Base-by-base conservation (phyloP, 2,888 invertebrate genomes). In the Acanthoscelides obtectus region DNA sequence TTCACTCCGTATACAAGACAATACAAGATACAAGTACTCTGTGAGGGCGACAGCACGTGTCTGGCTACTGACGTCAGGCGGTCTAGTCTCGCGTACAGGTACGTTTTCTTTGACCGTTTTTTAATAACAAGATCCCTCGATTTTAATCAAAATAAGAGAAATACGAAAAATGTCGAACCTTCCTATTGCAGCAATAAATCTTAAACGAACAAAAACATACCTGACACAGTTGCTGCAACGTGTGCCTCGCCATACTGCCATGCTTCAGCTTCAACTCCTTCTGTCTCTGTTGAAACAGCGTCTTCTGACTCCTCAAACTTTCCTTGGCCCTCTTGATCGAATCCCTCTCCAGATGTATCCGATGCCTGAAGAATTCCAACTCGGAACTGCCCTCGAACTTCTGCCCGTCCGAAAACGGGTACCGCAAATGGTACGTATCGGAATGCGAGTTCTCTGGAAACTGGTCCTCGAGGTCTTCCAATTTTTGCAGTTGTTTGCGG, bases 281-380 rank as follows among this genome's bases (percentile, higher is more conserved):
- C 85, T 89, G 93, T 70, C 87, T 88, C 77, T 91, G 90, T 22
- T 91, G 87, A 70, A 94, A 90, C 68, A 90, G 90, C 66, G 89
- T 90, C 71, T 91, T 88, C 72, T 94, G 90, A 0, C 90, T 89
- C 65, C 90, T 88, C 73, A 94, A 83, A 69, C 91, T 93, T 74
- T 93, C 93, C 77, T 93, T 90, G n/a, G 94, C 94, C 1, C 94
- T 88, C n/a, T 93, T 88, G 83, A 94, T 93, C 21, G 94, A 93
- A 80, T 94, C 94, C 5, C 94, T 86, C 81, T 94, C 94, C 65
- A 94, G 87, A 77, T 94, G 90, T 69, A 94, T 93, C 70, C 94
- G 90, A 81, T 94, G 94, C 68, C 94, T 90, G 79, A 94, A 94
- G 86, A 94, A 94, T 83, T 94, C 94, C 70, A 94, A 83, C 80